Conservation (phyloP, 2,888 invertebrate genomes). For the Leptinotarsa rubiginosa region DNA sequence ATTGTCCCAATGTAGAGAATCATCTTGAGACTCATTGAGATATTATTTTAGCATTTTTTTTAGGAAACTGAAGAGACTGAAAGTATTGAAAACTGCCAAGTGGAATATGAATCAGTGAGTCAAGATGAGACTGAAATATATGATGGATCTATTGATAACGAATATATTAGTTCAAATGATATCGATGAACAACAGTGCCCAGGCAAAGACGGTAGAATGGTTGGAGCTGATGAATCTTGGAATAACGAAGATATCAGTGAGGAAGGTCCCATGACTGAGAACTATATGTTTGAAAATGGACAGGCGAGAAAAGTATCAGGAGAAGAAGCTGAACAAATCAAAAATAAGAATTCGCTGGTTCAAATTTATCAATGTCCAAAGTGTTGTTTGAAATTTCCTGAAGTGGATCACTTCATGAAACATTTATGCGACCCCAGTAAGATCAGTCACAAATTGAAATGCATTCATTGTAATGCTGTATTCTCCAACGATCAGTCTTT, state of each 20-base stretch:
- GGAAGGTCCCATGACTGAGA: slow-evolving; percentile 53
- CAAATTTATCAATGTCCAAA: slow-evolving; percentile 67
- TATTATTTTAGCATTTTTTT: slow-evolving; percentile 23
- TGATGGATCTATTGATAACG: slow-evolving; percentile 30
- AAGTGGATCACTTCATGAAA: slow-evolving; percentile 65
- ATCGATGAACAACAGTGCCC: slow-evolving; percentile 46
- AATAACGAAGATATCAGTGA: slow-evolving; percentile 59
- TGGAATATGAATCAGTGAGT: slow-evolving; percentile 35
- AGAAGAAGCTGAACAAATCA: no score
- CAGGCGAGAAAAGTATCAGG: no score
- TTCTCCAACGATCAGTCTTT: slow-evolving; percentile 63
- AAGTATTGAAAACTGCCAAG: slow-evolving; percentile 16
- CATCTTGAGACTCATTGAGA: no score
- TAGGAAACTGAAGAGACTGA: slow-evolving; percentile 49
- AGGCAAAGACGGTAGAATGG: slow-evolving; percentile 68
- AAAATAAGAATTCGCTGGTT: slow-evolving; percentile 47
- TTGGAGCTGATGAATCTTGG: slow-evolving; percentile 73
- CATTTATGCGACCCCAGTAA: slow-evolving; percentile 63
- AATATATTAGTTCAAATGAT: slow-evolving; percentile 54
- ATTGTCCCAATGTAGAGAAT: background rate
- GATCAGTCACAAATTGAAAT: slow-evolving; percentile 67
- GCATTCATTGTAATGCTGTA: slow-evolving; percentile 68
- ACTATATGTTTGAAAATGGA: slow-evolving; percentile 52
- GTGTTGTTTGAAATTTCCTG: slow-evolving; percentile 67
- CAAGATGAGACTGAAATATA: slow-evolving; percentile 21